These are phyloP conservation scores for Ostrea edulis DNA, from an alignment of 1,140 invertebrate species.

Conservation along the genomic window DNA sequence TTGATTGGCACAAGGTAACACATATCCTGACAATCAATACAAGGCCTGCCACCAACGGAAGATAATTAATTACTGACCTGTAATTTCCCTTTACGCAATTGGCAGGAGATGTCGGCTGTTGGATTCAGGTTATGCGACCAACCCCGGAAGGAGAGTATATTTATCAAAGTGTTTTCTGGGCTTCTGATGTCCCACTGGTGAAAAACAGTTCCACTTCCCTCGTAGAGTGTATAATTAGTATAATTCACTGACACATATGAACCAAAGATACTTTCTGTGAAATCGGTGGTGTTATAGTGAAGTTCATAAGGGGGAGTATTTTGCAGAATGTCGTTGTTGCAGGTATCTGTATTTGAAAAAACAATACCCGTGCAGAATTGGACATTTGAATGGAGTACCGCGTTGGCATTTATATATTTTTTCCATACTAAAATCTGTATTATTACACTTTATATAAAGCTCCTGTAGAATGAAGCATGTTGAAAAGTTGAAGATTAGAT, in stretches of 20 bases:
- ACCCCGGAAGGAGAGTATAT: neutral
- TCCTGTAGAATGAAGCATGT: too few relatives aligned
- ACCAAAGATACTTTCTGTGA: neutral
- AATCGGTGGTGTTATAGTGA: neutral
- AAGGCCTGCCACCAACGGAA: neutral
- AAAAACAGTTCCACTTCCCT: neutral
- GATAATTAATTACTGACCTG: conserved; percentile 1
- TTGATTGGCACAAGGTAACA: neutral
- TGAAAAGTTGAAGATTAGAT: too few relatives aligned
- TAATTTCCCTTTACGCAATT: conserved; percentile 4
- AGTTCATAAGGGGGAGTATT: conserved; percentile 19
- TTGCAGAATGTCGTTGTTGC: conserved; percentile 3
- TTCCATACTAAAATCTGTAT: too few relatives aligned
- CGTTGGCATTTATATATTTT: too few relatives aligned
- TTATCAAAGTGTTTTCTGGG: conserved; percentile 7
- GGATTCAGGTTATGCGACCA: conserved; percentile 7
- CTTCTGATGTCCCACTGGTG: conserved; percentile 5
- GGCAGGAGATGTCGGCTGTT: neutral
- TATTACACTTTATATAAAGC: too few relatives aligned
- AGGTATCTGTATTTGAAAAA: neutral
- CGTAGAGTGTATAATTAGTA: neutral
- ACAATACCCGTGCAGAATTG: neutral
- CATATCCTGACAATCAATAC: neutral
- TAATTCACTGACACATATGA: neutral
- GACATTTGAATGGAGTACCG: neutral